phyloP scores from a whole-genome alignment of 2,797 vertebrate species.

The Crax fasciolata region DNA sequence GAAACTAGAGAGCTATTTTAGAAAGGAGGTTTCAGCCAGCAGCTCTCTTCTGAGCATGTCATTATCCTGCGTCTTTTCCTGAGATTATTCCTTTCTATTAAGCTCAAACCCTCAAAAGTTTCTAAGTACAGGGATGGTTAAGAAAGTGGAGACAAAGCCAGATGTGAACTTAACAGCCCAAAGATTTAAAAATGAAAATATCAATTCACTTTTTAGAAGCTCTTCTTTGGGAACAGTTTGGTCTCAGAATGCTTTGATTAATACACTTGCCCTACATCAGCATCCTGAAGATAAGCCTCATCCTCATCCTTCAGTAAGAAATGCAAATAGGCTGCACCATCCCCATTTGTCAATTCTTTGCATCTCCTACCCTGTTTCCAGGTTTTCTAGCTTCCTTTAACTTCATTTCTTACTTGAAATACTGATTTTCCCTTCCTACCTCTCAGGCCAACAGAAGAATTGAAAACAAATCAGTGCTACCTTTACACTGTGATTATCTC shows the following conservation, averaged over 20 bases:
- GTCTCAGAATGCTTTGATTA: not conserved
- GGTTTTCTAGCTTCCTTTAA: not conserved
- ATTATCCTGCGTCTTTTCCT: not conserved
- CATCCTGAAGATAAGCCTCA: not conserved
- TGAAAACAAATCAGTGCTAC: not conserved
- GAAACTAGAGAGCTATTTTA: not conserved
- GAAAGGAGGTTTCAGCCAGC: not conserved
- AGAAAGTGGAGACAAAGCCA: not conserved
- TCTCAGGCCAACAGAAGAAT: not conserved
- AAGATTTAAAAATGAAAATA: not conserved
- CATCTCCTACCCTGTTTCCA: not conserved
- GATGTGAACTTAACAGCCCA: not conserved
- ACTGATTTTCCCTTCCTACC: not conserved
- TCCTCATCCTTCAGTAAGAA: not conserved
- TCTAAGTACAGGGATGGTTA: not conserved
- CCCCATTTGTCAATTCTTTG: not conserved
- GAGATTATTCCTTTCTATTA: not conserved
- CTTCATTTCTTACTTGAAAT: not conserved
- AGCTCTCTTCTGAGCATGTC: rapidly evolving
- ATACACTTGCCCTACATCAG: not conserved
- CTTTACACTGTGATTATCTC: not conserved
- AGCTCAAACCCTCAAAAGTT: not conserved
- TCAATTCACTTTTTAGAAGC: not conserved
- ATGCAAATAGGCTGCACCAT: not conserved
- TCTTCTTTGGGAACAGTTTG: not conserved